A percentile compares a stretch with the other conserved stretches of the same genome.
Evolutionary conservation across 2,888 invertebrate species (phyloP).

Genomic region (Aphrophora alni): DNA sequence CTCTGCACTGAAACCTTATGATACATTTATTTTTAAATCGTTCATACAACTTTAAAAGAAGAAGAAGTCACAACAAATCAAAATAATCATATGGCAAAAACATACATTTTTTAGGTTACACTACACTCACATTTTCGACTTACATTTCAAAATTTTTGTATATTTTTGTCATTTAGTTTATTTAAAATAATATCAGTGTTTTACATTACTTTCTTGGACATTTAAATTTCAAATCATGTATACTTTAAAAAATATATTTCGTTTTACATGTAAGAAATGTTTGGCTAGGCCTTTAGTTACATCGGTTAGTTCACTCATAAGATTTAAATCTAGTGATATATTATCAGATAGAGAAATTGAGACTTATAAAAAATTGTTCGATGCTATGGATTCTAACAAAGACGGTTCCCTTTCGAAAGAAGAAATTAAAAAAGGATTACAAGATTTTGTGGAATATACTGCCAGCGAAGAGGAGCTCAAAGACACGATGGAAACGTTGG

Average conservation of each 20-base stretch:
- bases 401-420: constrained; percentile 39
- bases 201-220: neutral
- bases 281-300: neutral
- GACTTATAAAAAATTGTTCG: constrained; percentile 30
- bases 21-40: too few species aligned
- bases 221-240: neutral
- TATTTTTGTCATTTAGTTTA: neutral
- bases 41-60: too few species aligned
- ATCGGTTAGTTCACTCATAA: neutral
- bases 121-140: neutral
- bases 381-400: constrained; percentile 37
- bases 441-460: constrained; percentile 33
- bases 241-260: neutral
- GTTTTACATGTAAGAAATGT: neutral
- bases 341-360: constrained; percentile 20
- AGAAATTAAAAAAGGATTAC: constrained; percentile 32
- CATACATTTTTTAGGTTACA: constrained; percentile 4
- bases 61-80: too few species aligned
- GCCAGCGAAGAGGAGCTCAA: constrained; percentile 30
- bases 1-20: too few species aligned
- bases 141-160: neutral
- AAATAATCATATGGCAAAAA: neutral
- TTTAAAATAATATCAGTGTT: neutral
- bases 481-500: constrained; percentile 32
- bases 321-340: neutral